Evolutionary conservation across 1,140 invertebrate genomes (phyloP).

Genomic region (Drosophila insularis): DNA sequence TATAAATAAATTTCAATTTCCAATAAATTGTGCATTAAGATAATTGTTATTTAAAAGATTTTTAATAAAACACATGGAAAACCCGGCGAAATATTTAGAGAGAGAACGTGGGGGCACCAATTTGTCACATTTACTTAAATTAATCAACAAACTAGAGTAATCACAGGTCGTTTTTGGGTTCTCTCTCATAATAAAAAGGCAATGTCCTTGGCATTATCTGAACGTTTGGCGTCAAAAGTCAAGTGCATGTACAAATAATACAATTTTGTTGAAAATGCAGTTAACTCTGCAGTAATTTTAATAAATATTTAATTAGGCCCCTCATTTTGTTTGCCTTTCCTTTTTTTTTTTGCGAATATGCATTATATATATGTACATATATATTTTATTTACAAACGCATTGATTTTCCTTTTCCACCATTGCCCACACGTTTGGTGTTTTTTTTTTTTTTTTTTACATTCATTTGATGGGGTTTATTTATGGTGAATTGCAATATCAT

Average conservation of each 20-base stretch:
- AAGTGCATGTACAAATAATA: conserved; percentile 30
- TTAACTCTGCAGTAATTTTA: conserved; percentile 20
- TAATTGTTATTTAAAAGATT: too few relatives aligned
- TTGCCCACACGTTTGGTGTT: not conserved
- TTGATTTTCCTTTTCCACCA: conserved; percentile 5
- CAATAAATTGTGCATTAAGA: too few relatives aligned
- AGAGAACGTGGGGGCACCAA: too few relatives aligned
- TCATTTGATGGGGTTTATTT: conserved; percentile 17
- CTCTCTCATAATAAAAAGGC: not conserved
- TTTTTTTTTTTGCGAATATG: not conserved
- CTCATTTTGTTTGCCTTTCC: conserved; percentile 6
- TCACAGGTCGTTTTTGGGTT: not conserved
- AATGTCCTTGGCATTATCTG: not conserved
- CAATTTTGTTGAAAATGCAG: conserved; percentile 16
- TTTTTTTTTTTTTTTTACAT: not conserved
- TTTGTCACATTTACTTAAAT: too few relatives aligned
- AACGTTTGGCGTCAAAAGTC: not conserved
- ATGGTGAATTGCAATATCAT: conserved; percentile 19
- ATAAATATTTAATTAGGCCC: conserved; percentile 38
- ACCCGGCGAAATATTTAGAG: too few relatives aligned
- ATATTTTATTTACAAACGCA: conserved; percentile 12
- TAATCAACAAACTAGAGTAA: not conserved
- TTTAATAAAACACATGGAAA: too few relatives aligned
- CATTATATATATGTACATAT: conserved; percentile 2
- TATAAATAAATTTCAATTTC: too few relatives aligned